Evolutionary conservation across 2,888 invertebrate species (phyloP), one percentile per base, ranked within the genome.

Genomic region (Pteria penguin): DNA sequence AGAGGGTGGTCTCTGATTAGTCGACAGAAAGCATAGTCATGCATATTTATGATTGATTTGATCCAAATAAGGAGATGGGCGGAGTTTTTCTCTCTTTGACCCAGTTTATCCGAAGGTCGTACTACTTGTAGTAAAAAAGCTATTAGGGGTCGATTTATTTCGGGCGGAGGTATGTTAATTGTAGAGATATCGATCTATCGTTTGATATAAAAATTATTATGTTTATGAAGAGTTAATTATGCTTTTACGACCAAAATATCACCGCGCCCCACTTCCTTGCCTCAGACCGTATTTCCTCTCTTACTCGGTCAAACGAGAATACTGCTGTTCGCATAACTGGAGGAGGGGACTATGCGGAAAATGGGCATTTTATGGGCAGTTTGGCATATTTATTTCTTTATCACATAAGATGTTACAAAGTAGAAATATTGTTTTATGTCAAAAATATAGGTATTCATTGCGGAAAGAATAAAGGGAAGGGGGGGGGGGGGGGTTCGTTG

Each of bases 61-160:
- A n/a, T n/a, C n/a, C n/a, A n/a, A n/a, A n/a, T n/a, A n/a, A n/a
- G n/a, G n/a, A n/a, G n/a, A n/a, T n/a, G n/a, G n/a, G n/a, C n/a
- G n/a, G n/a, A n/a, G n/a, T n/a, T n/a, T n/a, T 55, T 55, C 55
- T 55, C n/a, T 55, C n/a, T 24, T 22, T 55, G 55, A 55, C 55
- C 55, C 22, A 55, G 55, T 55, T 55, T 55, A 55, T 55, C 55
- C 55, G 55, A 55, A 55, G 55, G 55, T 55, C 55, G 24, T 55
- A 55, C 5, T 4, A 18, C 4, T 8, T 8, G 18, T 55, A 8
- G n/a, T 4, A 55, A 55, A 55, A 55, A 55, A 55, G 55, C 24
- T 55, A 55, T 24, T 4, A 55, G 22, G 24, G 55, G 4, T 55
- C 18, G n/a, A 55, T 55, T 55, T n/a, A 55, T 55, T 55, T 55